A percentile compares a stretch with the other conserved stretches of the same genome.
phyloP scores from a whole-genome alignment of 2,113 vertebrate genomes.

The Lepus americanus region DNA sequence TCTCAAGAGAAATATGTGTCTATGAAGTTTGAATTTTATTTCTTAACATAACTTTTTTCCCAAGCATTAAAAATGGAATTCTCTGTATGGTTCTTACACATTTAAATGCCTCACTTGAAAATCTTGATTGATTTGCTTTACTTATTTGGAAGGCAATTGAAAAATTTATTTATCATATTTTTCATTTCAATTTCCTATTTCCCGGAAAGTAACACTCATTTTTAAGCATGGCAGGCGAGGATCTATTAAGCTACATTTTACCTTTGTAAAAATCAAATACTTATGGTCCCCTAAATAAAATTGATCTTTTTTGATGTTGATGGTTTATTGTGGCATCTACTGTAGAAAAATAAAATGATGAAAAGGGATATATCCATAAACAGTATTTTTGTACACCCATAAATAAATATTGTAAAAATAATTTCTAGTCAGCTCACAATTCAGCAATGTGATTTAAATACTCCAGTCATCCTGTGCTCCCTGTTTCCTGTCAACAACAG shows the following conservation, averaged over 20 bases:
- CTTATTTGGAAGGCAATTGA: background rate
- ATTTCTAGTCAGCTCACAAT: constrained; percentile 13
- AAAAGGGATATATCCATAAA: background rate
- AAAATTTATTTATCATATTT: constrained; percentile 44
- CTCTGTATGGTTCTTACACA: background rate
- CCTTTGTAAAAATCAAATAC: constrained; percentile 43
- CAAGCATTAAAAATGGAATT: background rate
- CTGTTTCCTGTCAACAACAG: background rate
- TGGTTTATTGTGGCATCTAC: background rate
- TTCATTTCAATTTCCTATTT: constrained; percentile 6
- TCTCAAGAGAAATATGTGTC: background rate
- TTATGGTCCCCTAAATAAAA: constrained; percentile 1
- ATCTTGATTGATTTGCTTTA: constrained; percentile 39
- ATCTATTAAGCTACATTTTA: constrained; percentile 27
- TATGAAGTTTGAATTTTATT: constrained; percentile 28
- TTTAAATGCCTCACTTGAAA: constrained; percentile 40
- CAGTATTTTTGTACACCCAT: background rate
- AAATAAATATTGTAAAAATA: constrained; percentile 43
- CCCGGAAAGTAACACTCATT: constrained; percentile 30
- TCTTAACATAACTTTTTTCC: background rate
- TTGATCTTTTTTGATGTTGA: constrained; percentile 41
- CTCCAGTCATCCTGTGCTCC: background rate
- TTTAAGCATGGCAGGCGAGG: background rate
- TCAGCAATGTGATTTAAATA: background rate
- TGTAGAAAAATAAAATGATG: constrained; percentile 6